A percentile compares a stretch with the other conserved stretches of the same genome.
Conservation (phyloP, 2,113 vertebrate species). For the Passer montanus region DNA sequence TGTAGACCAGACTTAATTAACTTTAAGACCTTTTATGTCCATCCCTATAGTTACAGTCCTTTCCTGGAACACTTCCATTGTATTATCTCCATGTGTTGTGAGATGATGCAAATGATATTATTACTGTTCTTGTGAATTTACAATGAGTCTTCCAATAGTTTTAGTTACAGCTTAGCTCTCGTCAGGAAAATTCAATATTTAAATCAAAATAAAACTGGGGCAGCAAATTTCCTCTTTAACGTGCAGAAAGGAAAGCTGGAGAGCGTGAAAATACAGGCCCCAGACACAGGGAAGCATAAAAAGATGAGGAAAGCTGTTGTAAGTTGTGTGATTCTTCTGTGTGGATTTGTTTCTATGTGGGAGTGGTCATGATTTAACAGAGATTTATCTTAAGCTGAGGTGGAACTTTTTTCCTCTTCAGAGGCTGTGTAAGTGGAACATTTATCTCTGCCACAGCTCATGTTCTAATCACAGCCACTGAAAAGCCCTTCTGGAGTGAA, state of each 20-base stretch:
- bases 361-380: background rate
- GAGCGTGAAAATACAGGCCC: background rate
- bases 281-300: background rate
- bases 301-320: background rate
- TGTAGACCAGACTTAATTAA: conserved; percentile 32
- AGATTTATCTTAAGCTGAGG: background rate
- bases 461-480: background rate
- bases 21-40: conserved; percentile 31
- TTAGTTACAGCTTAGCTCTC: background rate
- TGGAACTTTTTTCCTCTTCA: background rate
- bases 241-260: background rate
- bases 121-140: background rate
- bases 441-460: background rate
- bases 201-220: background rate
- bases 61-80: conserved; percentile 48
- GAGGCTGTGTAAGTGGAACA: background rate
- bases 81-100: background rate
- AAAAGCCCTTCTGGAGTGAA: background rate
- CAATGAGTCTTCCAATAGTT: background rate
- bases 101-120: conserved; percentile 24
- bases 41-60: background rate
- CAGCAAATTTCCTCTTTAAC: background rate
- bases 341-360: background rate
- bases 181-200: background rate
- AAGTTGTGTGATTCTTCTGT: background rate